phyloP scores from a whole-genome alignment of 2,888 invertebrate genomes.

The Caenorhabditis becei region DNA sequence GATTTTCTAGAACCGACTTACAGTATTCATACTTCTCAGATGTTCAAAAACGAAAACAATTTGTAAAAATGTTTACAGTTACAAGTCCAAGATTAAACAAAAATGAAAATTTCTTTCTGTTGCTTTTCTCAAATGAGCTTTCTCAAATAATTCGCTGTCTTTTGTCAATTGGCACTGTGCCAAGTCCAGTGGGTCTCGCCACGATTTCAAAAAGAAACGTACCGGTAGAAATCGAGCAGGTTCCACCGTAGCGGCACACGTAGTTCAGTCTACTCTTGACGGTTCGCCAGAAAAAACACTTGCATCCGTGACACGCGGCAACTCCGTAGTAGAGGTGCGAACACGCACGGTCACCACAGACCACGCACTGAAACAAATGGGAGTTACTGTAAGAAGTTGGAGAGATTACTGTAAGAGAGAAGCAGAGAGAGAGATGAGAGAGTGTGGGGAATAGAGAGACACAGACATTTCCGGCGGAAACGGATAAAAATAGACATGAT shows the following conservation, averaged over 20 bases:
- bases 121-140: too few species aligned
- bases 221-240: conserved; percentile 77
- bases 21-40: too few species aligned
- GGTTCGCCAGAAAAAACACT: conserved; percentile 81
- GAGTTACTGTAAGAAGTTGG: not conserved
- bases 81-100: too few species aligned
- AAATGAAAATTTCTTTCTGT: too few species aligned
- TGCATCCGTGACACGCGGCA: conserved; percentile 79
- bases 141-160: too few species aligned
- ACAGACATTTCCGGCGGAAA: conserved; percentile 7
- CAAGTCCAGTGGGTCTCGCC: too few species aligned
- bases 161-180: too few species aligned
- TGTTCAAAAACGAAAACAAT: too few species aligned
- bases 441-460: not conserved
- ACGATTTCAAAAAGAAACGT: conserved; percentile 26
- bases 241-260: conserved; percentile 77
- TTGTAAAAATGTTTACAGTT: too few species aligned
- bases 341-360: conserved; percentile 79
- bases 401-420: conserved; percentile 11
- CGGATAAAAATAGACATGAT: conserved; percentile 24
- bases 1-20: too few species aligned
- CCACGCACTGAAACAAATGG: conserved; percentile 77
- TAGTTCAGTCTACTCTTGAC: conserved; percentile 76
- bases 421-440: not conserved
- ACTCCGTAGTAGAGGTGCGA: conserved; percentile 80